phyloP scores from a whole-genome alignment of 1,140 invertebrate species.

The Drosophila ogumai region DNA sequence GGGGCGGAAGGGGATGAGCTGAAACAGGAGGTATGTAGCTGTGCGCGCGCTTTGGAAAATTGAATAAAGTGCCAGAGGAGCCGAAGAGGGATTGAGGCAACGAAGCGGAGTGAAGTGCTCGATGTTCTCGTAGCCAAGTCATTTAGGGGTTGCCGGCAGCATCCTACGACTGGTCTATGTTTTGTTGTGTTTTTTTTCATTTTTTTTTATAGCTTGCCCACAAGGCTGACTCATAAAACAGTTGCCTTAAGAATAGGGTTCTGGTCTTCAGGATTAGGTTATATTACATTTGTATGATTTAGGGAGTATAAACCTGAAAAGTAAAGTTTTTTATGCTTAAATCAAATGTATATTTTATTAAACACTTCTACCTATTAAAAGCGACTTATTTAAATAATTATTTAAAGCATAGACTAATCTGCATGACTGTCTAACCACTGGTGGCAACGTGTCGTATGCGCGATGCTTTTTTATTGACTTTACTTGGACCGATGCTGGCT shows the following conservation, averaged over 20 bases:
- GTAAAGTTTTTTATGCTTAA: background rate
- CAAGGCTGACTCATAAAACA: conserved; percentile 29
- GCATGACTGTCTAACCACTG: conserved; percentile 3
- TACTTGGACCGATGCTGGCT: conserved; percentile 1
- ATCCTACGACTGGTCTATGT: conserved; percentile 22
- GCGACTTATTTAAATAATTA: conserved; percentile 1
- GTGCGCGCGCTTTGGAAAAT: conserved; percentile 65
- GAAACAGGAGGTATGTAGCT: conserved; percentile 4
- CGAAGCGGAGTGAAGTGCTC: conserved; percentile 37
- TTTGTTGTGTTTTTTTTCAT: conserved; percentile 5
- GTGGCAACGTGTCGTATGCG: conserved; percentile 34
- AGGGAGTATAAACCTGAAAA: too few relatives aligned
- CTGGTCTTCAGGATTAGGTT: background rate
- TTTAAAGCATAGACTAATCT: background rate
- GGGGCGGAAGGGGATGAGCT: background rate
- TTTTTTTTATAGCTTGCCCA: conserved; percentile 32
- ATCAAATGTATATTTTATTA: background rate
- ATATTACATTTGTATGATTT: background rate
- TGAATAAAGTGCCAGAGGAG: conserved; percentile 60
- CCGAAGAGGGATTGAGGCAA: conserved; percentile 15
- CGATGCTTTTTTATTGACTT: conserved; percentile 11
- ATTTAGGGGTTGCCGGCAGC: conserved; percentile 66
- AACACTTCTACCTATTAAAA: too few relatives aligned
- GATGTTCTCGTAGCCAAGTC: conserved; percentile 54
- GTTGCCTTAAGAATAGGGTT: background rate